These are phyloP conservation scores for Gambelia wislizenii DNA, from an alignment of 2,797 vertebrate species.

Conservation along the genomic window DNA sequence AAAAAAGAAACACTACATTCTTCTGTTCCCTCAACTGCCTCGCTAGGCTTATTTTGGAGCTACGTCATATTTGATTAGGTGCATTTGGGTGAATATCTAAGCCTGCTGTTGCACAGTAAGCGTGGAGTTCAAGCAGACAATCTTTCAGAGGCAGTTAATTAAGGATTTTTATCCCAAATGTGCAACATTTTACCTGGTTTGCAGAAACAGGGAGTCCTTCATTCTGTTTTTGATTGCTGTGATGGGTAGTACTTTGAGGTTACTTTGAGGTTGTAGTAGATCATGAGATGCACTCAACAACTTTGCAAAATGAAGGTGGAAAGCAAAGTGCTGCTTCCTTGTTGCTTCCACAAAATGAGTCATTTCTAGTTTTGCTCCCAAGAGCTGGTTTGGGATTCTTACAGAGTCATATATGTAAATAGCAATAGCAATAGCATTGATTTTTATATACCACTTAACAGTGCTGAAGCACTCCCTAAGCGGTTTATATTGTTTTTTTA, in stretches of 20 bases:
- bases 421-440: too few species aligned
- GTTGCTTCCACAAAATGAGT: not conserved
- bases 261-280: not conserved
- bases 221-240: not conserved
- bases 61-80: not conserved
- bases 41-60: not conserved
- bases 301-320: not conserved
- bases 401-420: not conserved
- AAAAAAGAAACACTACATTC: not conserved
- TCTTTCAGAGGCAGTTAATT: not conserved
- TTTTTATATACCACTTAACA: too few species aligned
- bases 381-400: not conserved
- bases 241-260: not conserved
- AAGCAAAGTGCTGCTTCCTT: not conserved
- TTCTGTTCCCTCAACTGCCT: not conserved
- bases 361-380: not conserved
- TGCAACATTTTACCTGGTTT: not conserved
- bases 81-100: not conserved
- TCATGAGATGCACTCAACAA: not conserved
- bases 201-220: not conserved
- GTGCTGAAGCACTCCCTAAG: too few species aligned
- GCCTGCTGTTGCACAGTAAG: not conserved
- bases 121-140: not conserved
- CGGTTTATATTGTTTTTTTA: too few species aligned
- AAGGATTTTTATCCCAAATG: conserved; percentile 5